Conservation (phyloP, 2,888 invertebrate species). For the Linnaemya vulpina region DNA sequence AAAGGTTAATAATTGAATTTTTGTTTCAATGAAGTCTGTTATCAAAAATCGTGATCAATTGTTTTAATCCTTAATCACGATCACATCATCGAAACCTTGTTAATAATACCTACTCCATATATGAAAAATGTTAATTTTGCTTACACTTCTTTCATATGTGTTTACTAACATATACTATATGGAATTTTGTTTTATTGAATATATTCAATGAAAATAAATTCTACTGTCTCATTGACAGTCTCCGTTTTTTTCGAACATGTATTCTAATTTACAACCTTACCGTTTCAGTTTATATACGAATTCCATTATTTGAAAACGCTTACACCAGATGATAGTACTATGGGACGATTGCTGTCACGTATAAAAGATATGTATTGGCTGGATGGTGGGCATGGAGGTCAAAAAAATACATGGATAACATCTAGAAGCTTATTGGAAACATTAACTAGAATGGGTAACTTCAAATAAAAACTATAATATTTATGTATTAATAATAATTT, state of each 20-base stretch:
- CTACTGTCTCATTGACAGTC: too few species aligned
- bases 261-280: slow-evolving; percentile 31
- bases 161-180: too few species aligned
- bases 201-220: too few species aligned
- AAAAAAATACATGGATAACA: slow-evolving; percentile 94
- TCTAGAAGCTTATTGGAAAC: slow-evolving; percentile 89
- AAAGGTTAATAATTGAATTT: too few species aligned
- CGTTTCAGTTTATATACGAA: slow-evolving; percentile 89
- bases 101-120: too few species aligned
- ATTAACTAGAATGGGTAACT: slow-evolving; percentile 87
- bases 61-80: too few species aligned
- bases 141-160: too few species aligned
- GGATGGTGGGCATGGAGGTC: slow-evolving; percentile 95
- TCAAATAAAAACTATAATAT: not conserved
- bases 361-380: slow-evolving; percentile 93
- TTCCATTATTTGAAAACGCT: slow-evolving; percentile 89
- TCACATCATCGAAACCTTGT: too few species aligned
- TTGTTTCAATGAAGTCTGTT: too few species aligned
- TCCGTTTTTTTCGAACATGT: not conserved
- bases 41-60: too few species aligned
- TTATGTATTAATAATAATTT: not conserved
- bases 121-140: too few species aligned
- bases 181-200: too few species aligned
- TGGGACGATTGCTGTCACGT: slow-evolving; percentile 86
- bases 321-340: slow-evolving; percentile 86